Evolutionary conservation across 1,140 invertebrate species (phyloP), one percentile per base, ranked within the genome.

Genomic region (Conus ventricosus): DNA sequence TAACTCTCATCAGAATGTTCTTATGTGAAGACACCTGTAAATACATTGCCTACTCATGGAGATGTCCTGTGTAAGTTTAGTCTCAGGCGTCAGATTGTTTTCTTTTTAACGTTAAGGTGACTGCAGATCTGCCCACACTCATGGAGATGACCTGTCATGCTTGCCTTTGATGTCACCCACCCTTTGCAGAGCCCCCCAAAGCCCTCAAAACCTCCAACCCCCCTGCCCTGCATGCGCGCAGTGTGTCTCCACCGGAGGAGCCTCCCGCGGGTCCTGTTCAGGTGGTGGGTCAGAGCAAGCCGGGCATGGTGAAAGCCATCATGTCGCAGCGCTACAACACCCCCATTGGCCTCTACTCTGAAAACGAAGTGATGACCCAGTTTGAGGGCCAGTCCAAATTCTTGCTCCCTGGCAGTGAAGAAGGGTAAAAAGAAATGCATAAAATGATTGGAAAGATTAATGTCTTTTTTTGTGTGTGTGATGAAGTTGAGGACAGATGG

Each of bases 291-390:
- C 81, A 88, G 76, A 88, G 83, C 76, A 89, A 89, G 54, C 88
- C 89, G 57, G 87, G 87, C 25, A 91, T 87, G 11, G 91, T 91
- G 17, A 91, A 90, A 85, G 91, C 97, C 91, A 97, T 99, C 92
- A 97, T 98, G 87, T 98, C 98, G 95, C 98, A 98, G 95, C 98
- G 99, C 95, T 99, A 99, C 96, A 99, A 99, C 96, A 97, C 97
- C 80, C 99, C 99, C 60, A 97, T 99, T 89, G 97, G 97, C 88
- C 97, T 99, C 91, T 99, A 99, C 96, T 99, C 98, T 93, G 98
- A 98, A 95, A 97, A 98, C 95, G 98, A 97, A 86, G 98, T 99
- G 93, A 97, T 97, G 81, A 98, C 99, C 95, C 99, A 98, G 10
- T 96, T 99, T 53, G 97, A 98, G 27, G 97, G 97, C 17, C 98